Evolutionary conservation across 1,140 invertebrate genomes (phyloP), one percentile per base, ranked within the genome.

Genomic region (Eueides isabella): DNA sequence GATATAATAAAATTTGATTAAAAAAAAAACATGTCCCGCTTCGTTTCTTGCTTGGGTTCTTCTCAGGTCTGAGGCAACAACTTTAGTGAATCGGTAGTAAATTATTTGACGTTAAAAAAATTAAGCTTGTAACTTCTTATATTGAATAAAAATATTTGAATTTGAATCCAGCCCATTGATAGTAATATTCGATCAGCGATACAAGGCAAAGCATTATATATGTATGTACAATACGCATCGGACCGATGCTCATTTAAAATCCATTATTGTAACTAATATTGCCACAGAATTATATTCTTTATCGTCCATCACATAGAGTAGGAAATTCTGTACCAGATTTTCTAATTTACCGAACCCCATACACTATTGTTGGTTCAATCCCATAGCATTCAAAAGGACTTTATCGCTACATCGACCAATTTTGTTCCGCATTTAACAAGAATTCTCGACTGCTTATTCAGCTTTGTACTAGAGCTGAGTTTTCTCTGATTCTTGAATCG

Each of bases 331-430:
- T 31, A 31, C 31, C 4, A 61, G 30, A 64, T 30, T 71, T 44
- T 30, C 11, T 38, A 31, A 48, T 64, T 71, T 38, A 48, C 61
- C n/a, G 33, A 35, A n/a, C 19, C 61, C 61, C 55, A 73, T 73
- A 41, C 41, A 66, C 62, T 41, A 70, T 70, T 75, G 63, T 75
- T 70, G 31, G 62, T 48, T 68, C 73, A 75, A 75, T 75, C 68
- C 70, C 70, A 74, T 68, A 68, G 67, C 48, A 70, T 74, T 74
- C 67, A 70, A 67, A 74, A 31, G 73, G 63, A 68, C 38, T 64
- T 75, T 75, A 75, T 75, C 73, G 61, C 23, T 55, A 55, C 48
- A 55, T 55, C 48, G n/a, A 26, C 48, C 19, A 55, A 55, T 55
- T 55, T 55, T 26, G 19, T 65, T 68, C 44, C 33, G 29, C 7